phyloP scores from a whole-genome alignment of 2,888 invertebrate genomes.

The Conistra vaccinii region DNA sequence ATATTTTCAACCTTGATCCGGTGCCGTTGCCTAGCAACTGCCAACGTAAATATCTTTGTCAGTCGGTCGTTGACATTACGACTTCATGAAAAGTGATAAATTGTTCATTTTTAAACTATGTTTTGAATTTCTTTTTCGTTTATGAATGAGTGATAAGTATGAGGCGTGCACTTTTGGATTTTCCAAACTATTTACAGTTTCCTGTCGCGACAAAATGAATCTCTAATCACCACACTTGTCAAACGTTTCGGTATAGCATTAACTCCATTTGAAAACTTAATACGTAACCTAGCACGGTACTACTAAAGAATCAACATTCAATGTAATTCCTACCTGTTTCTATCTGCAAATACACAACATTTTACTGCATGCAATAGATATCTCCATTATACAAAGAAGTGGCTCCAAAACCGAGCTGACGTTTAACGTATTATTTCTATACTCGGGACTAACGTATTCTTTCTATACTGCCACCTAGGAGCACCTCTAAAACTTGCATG shows the following conservation, averaged over 20 bases:
- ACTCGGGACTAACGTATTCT: constrained; percentile 50
- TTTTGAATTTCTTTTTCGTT: too few relatives aligned
- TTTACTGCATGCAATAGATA: constrained; percentile 52
- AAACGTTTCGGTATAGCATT: not conserved
- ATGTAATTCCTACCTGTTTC: not conserved
- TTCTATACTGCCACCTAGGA: constrained; percentile 43
- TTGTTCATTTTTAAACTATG: too few relatives aligned
- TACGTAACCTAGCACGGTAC: not conserved
- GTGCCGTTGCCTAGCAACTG: too few relatives aligned
- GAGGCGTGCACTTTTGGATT: too few relatives aligned
- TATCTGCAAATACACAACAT: not conserved
- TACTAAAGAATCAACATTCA: not conserved
- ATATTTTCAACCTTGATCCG: too few relatives aligned
- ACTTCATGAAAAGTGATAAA: too few relatives aligned
- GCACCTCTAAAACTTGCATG: constrained; percentile 47
- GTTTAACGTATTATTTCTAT: constrained; percentile 53
- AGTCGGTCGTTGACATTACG: too few relatives aligned
- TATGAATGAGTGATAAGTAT: too few relatives aligned
- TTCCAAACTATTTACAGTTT: too few relatives aligned
- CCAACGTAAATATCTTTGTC: too few relatives aligned
- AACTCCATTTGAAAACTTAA: not conserved
- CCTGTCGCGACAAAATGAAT: not conserved
- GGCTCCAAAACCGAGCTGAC: constrained; percentile 46
- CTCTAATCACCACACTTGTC: not conserved
- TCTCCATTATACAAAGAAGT: constrained; percentile 28